Evolutionary conservation across 2,888 invertebrate genomes (phyloP), one percentile per base, ranked within the genome.

Genomic region (Drosophila maculinotata): DNA sequence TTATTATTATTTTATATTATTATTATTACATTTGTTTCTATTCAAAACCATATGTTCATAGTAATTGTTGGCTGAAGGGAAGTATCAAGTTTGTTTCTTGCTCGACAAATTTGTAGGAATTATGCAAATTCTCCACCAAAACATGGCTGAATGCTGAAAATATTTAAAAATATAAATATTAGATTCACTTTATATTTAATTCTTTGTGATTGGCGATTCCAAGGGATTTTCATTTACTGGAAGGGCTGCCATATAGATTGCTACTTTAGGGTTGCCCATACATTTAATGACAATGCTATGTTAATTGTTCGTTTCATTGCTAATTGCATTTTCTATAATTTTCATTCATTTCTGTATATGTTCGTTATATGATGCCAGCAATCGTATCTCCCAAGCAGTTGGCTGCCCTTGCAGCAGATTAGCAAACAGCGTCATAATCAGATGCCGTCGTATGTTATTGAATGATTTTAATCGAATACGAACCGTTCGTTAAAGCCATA

Each of bases 381-480:
- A 66, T 66, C 49, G 67, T 41, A 39, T 25, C 15, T 38, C 17
- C 17, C 15, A 28, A 31, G 31, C 47, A 42, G 51, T 12, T 8
- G 10, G 23, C 52, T 69, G 53, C 67, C 73, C 39, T 25, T 47
- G 59, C 30, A 57, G 52, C 30, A 57, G 78, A 75, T 78, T 74
- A 66, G 41, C 38, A 33, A 62, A 58, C 54, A 41, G 47, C 62
- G 62, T 66, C 53, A 71, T 35, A 51, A 36, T 33, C 41, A 44
- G n/a, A n/a, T 23, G 33, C 48, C 31, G 38, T 25, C 45, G 44
- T 33, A 42, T 64, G 63, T 58, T 62, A 72, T 69, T 76, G 66
- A 79, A 69, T 49, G 51, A 62, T 58, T n/a, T n/a, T n/a, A n/a
- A 62, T 79, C 62, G n/a, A 63, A 60, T 66, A 45, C 57, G 49